These are phyloP conservation scores for Amiota communis DNA, from an alignment of 2,888 invertebrate species.

Conservation along the genomic window DNA sequence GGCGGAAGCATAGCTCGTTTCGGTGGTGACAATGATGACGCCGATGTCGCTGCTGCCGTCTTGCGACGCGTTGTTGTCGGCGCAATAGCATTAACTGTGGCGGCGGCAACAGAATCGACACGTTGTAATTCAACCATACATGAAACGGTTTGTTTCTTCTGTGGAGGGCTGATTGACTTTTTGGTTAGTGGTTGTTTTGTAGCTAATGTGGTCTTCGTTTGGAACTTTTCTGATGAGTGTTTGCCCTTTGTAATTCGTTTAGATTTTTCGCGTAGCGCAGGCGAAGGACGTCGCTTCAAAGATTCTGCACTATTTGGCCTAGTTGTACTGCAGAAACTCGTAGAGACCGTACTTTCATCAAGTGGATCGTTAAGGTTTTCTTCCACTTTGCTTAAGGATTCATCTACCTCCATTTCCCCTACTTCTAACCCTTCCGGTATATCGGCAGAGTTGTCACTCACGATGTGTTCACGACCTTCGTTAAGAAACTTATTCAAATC, in stretches of 20 bases:
- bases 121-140: conserved; percentile 50
- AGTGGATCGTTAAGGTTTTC: conserved; percentile 50
- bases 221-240: conserved; percentile 68
- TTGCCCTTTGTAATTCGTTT: conserved; percentile 68
- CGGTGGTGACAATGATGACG: conserved; percentile 62
- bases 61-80: conserved; percentile 54
- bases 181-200: conserved; percentile 36
- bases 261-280: conserved; percentile 65
- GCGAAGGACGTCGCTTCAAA: conserved; percentile 52
- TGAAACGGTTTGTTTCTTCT: conserved; percentile 40
- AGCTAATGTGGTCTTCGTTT: conserved; percentile 44
- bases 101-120: conserved; percentile 34
- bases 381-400: conserved; percentile 47
- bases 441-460: conserved; percentile 45
- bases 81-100: conserved; percentile 39
- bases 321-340: not conserved
- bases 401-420: conserved; percentile 69
- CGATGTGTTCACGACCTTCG: conserved; percentile 54
- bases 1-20: conserved; percentile 70
- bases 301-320: conserved; percentile 18
- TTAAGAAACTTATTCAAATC: conserved; percentile 82
- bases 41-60: conserved; percentile 33
- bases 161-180: conserved; percentile 43
- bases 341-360: conserved; percentile 46
- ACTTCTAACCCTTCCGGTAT: conserved; percentile 34